Evolutionary conservation across 2,113 vertebrate genomes (phyloP).

Genomic region (Sinocyclocheilus anshuiensis): DNA sequence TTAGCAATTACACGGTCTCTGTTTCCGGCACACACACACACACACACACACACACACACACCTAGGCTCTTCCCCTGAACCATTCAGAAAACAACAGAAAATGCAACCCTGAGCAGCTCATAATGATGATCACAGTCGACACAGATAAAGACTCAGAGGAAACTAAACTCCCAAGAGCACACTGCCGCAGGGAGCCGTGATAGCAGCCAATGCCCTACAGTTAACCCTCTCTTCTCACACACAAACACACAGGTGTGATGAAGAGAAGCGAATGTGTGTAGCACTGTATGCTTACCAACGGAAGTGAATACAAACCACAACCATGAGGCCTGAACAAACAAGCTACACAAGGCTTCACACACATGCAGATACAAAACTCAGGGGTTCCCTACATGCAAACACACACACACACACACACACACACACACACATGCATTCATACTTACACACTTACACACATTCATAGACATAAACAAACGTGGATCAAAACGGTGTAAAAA

Average conservation of each 20-base stretch:
- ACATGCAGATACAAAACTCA: neutral
- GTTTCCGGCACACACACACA: constrained; percentile 22
- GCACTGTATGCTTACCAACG: constrained; percentile 53
- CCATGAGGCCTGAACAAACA: constrained; percentile 37
- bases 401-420: constrained; percentile 17
- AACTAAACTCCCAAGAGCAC: constrained; percentile 28
- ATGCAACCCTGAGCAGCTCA: constrained; percentile 3
- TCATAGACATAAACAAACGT: neutral
- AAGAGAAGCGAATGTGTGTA: constrained; percentile 34
- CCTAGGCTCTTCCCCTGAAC: neutral
- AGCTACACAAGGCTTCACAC: constrained; percentile 6
- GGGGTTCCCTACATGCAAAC: neutral
- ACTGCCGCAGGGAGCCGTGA: constrained; percentile 38
- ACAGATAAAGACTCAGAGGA: constrained; percentile 34
- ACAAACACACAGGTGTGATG: constrained; percentile 44
- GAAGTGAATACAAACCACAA: constrained; percentile 52
- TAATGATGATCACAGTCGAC: constrained; percentile 26
- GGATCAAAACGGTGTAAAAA: neutral
- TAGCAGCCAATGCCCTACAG: constrained; percentile 45
- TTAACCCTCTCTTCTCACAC: constrained; percentile 40
- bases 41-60: no score
- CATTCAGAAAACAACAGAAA: constrained; percentile 38
- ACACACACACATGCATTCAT: neutral
- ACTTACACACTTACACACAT: neutral
- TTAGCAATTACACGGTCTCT: neutral